A percentile compares a stretch with the other conserved stretches of the same genome.
These are phyloP conservation scores for Platichthys flesus DNA, from an alignment of 2,113 vertebrate species.

Conservation along the genomic window DNA sequence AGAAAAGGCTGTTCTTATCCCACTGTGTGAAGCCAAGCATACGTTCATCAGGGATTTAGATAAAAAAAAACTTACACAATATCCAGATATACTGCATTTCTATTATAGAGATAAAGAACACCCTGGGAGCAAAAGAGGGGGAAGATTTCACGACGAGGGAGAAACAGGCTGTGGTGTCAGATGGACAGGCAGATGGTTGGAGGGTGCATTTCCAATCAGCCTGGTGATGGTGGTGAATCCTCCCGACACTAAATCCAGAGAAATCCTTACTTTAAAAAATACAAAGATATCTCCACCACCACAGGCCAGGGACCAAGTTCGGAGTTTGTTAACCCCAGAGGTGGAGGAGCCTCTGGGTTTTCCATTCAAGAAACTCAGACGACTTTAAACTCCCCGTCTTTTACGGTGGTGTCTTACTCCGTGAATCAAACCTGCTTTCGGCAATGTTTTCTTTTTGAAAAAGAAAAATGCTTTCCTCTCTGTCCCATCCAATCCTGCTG, in stretches of 20 bases:
- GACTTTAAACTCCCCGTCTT: background rate
- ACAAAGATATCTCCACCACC: slow-evolving; percentile 27
- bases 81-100: slow-evolving; percentile 28
- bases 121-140: slow-evolving; percentile 4
- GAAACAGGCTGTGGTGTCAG: slow-evolving; percentile 62
- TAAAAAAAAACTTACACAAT: background rate
- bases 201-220: slow-evolving; percentile 64
- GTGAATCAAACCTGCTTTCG: background rate
- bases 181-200: slow-evolving; percentile 75
- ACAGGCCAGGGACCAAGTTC: background rate
- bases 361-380: background rate
- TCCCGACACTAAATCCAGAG: slow-evolving; percentile 59
- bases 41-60: slow-evolving; percentile 23
- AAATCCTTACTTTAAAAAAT: slow-evolving; percentile 53
- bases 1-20: slow-evolving; percentile 55
- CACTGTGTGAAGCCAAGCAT: slow-evolving; percentile 34
- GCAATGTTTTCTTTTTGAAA: background rate
- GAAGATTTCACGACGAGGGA: slow-evolving; percentile 6
- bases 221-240: slow-evolving; percentile 53
- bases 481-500: background rate
- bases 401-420: background rate
- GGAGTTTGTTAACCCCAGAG: background rate
- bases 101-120: slow-evolving; percentile 24
- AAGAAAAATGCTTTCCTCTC: background rate
- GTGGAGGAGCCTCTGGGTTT: background rate